phyloP scores from a whole-genome alignment of 2,113 vertebrate species.

The Podarcis cretensis region DNA sequence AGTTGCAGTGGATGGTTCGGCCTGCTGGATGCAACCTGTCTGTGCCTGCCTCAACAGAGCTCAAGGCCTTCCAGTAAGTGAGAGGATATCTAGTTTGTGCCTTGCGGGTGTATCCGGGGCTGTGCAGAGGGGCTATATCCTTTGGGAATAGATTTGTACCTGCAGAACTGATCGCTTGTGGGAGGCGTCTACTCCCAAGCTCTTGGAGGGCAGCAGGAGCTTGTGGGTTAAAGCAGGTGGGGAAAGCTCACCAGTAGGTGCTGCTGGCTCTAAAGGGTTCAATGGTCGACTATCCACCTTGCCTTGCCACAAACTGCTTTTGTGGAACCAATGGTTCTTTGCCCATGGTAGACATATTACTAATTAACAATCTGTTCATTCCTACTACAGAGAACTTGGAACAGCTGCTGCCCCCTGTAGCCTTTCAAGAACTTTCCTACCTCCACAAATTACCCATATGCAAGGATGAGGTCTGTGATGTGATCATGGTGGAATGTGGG shows the following conservation, averaged over 20 bases:
- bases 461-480: neutral
- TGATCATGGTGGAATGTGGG: neutral
- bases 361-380: slow-evolving; percentile 48
- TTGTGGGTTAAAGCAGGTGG: neutral
- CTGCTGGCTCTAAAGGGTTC: neutral
- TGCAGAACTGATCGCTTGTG: neutral
- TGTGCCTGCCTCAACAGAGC: neutral
- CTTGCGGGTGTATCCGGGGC: neutral
- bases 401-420: slow-evolving; percentile 46
- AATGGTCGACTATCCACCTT: neutral
- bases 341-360: slow-evolving; percentile 37
- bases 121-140: neutral
- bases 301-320: slow-evolving; percentile 26
- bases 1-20: neutral
- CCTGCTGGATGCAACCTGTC: neutral
- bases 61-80: neutral
- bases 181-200: neutral
- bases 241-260: neutral
- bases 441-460: neutral
- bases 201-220: neutral
- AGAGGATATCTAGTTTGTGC: neutral
- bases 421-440: slow-evolving; percentile 14
- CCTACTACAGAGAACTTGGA: slow-evolving; percentile 31
- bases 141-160: neutral
- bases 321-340: slow-evolving; percentile 32